Base-by-base conservation (phyloP, 2,888 invertebrate genomes). In the Thymelicus acteon region DNA sequence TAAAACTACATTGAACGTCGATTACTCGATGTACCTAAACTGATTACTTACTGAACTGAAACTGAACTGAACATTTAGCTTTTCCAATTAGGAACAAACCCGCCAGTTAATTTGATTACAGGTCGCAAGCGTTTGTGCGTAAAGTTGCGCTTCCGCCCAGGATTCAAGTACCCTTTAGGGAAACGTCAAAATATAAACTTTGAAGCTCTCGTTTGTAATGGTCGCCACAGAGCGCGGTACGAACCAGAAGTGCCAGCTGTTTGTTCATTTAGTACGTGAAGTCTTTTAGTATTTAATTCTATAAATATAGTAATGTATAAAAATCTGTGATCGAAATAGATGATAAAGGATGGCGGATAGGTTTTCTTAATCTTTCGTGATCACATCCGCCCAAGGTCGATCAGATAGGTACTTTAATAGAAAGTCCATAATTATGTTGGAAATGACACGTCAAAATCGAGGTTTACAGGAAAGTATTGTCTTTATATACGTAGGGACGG, bases 91-190 rank as follows among this genome's bases (percentile, higher is more conserved):
- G 63, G 71, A 75, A 75, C 47, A 66, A 64, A 64, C 24, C 66
- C 73, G 74, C 83, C 81, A 85, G 83, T 86, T 84, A 86, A 84
- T 85, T 85, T 85, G 82, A 85, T 85, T 84, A 82, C 82, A 78
- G 80, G 79, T 80, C 71, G 75, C 70, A 77, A 80, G 82, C 81
- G 84, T 84, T 82, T 83, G 81, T 79, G 85, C 85, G 85, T 85
- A 78, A 85, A 85, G 78, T 78, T 78, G 77, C 74, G 78, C 78
- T 77, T 82, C 81, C 81, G 81, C 78, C 73, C 75, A 76, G 76
- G 75, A 77, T 75, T 63, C 76, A 75, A 85, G 81, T 77, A 80
- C 80, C 80, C 84, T 85, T 82, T 79, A 72, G 78, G 77, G 83
- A 84, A 77, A 82, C 82, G 83, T 85, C 84, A 83, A 85, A 60